Percentiles rank a stretch among this genome's conserved stretches.
Conservation (phyloP, 2,113 vertebrate genomes). For the Anolis sagrei region DNA sequence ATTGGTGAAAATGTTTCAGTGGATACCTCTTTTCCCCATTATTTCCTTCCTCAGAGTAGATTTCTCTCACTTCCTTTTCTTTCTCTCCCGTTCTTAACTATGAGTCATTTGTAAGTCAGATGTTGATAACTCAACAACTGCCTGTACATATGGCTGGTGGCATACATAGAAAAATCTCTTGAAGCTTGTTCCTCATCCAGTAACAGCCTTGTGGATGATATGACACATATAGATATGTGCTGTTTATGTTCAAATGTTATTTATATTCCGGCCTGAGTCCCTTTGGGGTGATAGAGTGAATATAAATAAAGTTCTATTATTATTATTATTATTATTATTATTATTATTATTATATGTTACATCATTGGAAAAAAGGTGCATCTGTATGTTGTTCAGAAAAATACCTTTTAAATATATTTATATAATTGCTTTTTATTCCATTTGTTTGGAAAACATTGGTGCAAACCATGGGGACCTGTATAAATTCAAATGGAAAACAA, state of each 20-base stretch:
- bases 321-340: too few relatives aligned
- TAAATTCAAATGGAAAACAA: conserved; percentile 52
- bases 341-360: too few relatives aligned
- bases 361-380: background rate
- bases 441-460: conserved; percentile 42
- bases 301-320: too few relatives aligned
- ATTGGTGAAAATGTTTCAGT: too few relatives aligned
- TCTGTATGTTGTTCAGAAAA: conserved; percentile 6
- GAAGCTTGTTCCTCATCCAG: background rate
- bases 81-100: too few relatives aligned
- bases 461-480: conserved; percentile 20
- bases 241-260: background rate
- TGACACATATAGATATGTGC: background rate
- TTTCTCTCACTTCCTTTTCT: too few relatives aligned
- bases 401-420: conserved; percentile 46
- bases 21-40: too few relatives aligned
- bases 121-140: too few relatives aligned
- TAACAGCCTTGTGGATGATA: background rate
- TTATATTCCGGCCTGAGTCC: too few relatives aligned
- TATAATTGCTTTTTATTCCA: conserved; percentile 41
- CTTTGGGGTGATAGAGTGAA: too few relatives aligned
- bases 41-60: too few relatives aligned
- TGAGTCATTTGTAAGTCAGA: too few relatives aligned
- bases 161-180: background rate
- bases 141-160: background rate